These are phyloP conservation scores for Gymnocephalus cernua DNA, from an alignment of 2,113 vertebrate species.

Conservation along the genomic window DNA sequence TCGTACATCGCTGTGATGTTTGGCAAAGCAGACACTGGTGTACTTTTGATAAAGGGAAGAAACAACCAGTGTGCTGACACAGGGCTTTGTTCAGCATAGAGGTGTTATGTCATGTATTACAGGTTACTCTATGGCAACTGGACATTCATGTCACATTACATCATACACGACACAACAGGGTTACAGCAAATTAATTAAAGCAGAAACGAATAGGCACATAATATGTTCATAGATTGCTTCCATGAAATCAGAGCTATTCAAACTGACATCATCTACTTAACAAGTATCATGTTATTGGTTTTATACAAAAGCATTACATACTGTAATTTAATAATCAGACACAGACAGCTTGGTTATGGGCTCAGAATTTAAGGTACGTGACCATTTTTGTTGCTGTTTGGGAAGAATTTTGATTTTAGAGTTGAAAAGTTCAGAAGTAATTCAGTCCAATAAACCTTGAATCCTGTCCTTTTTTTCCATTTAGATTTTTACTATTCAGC, in stretches of 20 bases:
- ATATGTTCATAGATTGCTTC: background rate
- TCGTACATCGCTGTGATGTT: slow-evolving; percentile 52
- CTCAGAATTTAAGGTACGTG: background rate
- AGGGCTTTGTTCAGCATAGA: background rate
- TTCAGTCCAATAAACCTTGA: slow-evolving; percentile 19
- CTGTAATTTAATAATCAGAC: slow-evolving; percentile 53
- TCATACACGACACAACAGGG: slow-evolving; percentile 15
- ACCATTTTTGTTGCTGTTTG: slow-evolving; percentile 17
- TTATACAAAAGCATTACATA: slow-evolving; percentile 25
- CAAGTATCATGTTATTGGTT: slow-evolving; percentile 14
- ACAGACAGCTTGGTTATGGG: slow-evolving; percentile 2
- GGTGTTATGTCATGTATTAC: slow-evolving; percentile 13
- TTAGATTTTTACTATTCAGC: background rate
- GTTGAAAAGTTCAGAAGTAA: slow-evolving; percentile 34
- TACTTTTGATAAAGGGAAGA: slow-evolving; percentile 23
- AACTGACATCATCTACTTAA: slow-evolving; percentile 25
- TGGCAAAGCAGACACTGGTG: slow-evolving; percentile 36
- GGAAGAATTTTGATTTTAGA: slow-evolving; percentile 30
- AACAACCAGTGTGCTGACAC: slow-evolving; percentile 11
- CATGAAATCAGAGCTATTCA: slow-evolving; percentile 8
- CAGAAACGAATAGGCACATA: background rate
- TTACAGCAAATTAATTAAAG: slow-evolving; percentile 25
- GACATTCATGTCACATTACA: slow-evolving; percentile 12
- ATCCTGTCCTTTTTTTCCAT: slow-evolving; percentile 6
- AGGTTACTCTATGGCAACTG: slow-evolving; percentile 6